Percentiles rank a stretch among this genome's conserved stretches.
Conservation (phyloP, 2,888 invertebrate species). For the Teinopalpus imperialis region DNA sequence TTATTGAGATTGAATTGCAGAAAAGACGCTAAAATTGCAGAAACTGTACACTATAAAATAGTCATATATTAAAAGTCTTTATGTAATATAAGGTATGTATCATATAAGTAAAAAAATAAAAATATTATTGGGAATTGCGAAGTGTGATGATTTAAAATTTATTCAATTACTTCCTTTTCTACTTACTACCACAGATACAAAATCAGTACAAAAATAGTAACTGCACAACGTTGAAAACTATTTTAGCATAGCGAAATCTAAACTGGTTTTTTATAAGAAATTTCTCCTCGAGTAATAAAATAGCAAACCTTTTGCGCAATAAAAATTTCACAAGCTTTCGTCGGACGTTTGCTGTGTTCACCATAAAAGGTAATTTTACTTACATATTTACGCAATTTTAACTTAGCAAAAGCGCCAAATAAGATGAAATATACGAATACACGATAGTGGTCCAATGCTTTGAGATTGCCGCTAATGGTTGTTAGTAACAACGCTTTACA, state of each 20-base stretch:
- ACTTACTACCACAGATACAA: no score
- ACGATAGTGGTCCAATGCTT: conserved; percentile 6
- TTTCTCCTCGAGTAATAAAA: conserved; percentile 23
- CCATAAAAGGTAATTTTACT: conserved; percentile 32
- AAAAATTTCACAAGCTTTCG: conserved; percentile 37
- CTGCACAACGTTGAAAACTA: no score
- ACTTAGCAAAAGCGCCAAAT: conserved; percentile 11
- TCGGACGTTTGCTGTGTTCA: not conserved
- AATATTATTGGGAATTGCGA: no score
- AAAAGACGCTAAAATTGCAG: no score
- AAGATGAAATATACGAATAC: not conserved
- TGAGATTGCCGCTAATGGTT: conserved; percentile 62
- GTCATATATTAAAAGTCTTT: no score
- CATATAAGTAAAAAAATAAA: no score
- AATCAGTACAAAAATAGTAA: no score
- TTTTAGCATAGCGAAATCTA: conserved; percentile 6
- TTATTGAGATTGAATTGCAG: no score
- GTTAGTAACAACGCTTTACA: conserved; percentile 53
- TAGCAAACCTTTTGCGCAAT: conserved; percentile 50
- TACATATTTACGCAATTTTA: conserved; percentile 24
- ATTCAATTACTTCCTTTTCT: no score
- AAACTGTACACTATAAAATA: no score
- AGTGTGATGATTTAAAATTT: no score
- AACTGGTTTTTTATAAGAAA: conserved; percentile 13
- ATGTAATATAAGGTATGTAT: no score